Conservation (phyloP, 2,113 vertebrate species). For the Pollachius pollachius region DNA sequence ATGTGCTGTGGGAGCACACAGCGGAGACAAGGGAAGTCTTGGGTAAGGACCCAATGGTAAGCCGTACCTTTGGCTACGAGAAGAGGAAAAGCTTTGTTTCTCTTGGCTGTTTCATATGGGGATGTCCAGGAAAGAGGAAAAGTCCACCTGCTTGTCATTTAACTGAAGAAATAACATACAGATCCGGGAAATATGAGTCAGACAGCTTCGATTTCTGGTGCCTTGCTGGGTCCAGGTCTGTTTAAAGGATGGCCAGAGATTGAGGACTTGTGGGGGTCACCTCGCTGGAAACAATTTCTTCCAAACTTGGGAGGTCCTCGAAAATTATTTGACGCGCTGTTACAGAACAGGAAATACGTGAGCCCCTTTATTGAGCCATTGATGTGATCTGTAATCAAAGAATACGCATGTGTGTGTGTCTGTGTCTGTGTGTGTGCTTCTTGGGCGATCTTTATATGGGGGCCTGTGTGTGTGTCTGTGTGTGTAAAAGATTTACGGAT, state of each 20-base stretch:
- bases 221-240: conserved; percentile 16
- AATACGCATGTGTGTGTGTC: conserved; percentile 2
- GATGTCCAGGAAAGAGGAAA: too few relatives aligned
- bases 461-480: neutral
- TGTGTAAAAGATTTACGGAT: conserved; percentile 8
- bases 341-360: conserved; percentile 28
- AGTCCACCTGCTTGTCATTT: too few relatives aligned
- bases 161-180: too few relatives aligned
- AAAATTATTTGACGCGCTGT: conserved; percentile 21
- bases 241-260: conserved; percentile 19
- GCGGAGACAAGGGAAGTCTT: too few relatives aligned
- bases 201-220: conserved; percentile 15
- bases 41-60: too few relatives aligned
- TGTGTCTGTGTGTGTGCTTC: neutral
- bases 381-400: conserved; percentile 31
- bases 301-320: conserved; percentile 26
- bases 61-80: too few relatives aligned
- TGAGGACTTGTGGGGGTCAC: conserved; percentile 12
- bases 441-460: neutral
- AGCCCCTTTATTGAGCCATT: conserved; percentile 22
- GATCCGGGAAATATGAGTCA: too few relatives aligned
- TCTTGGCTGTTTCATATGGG: too few relatives aligned
- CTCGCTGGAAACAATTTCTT: conserved; percentile 21
- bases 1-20: too few relatives aligned
- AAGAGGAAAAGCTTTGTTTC: too few relatives aligned